Conservation (phyloP, 2,797 vertebrate species). For the Melanotaenia pygmaea region DNA sequence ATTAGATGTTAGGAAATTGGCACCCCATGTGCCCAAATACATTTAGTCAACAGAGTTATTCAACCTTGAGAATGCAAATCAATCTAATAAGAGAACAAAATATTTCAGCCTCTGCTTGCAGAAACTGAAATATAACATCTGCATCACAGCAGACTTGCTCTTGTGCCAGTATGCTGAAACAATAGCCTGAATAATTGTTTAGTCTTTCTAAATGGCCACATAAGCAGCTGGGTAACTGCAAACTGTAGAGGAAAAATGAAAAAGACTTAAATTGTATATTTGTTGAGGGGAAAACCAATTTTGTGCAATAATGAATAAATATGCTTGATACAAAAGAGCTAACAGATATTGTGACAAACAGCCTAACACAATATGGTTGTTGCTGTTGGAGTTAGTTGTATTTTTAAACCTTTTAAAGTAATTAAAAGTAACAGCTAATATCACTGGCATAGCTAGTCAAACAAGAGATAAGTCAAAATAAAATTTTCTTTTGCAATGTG, state of each 20-base stretch:
- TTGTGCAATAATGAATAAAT: background rate
- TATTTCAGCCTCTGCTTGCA: background rate
- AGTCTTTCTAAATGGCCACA: slow-evolving; percentile 41
- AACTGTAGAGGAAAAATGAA: slow-evolving; percentile 8
- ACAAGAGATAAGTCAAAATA: background rate
- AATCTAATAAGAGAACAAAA: background rate
- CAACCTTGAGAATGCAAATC: slow-evolving; percentile 22
- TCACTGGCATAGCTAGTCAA: background rate
- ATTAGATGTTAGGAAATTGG: background rate
- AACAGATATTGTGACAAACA: background rate
- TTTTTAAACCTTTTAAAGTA: background rate
- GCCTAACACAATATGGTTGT: background rate
- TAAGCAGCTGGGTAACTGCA: slow-evolving; percentile 41
- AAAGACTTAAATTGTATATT: background rate
- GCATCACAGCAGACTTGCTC: slow-evolving; percentile 21
- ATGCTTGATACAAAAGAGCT: background rate
- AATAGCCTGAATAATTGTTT: slow-evolving; percentile 48
- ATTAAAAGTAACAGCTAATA: background rate
- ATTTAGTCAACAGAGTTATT: slow-evolving; percentile 3
- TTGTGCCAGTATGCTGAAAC: slow-evolving; percentile 27
- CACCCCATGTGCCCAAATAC: background rate
- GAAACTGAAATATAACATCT: slow-evolving; percentile 9
- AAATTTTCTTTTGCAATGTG: background rate
- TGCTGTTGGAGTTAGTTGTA: background rate
- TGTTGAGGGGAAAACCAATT: background rate